Conservation (phyloP, 2,797 vertebrate genomes). For the Pangasius djambal region DNA sequence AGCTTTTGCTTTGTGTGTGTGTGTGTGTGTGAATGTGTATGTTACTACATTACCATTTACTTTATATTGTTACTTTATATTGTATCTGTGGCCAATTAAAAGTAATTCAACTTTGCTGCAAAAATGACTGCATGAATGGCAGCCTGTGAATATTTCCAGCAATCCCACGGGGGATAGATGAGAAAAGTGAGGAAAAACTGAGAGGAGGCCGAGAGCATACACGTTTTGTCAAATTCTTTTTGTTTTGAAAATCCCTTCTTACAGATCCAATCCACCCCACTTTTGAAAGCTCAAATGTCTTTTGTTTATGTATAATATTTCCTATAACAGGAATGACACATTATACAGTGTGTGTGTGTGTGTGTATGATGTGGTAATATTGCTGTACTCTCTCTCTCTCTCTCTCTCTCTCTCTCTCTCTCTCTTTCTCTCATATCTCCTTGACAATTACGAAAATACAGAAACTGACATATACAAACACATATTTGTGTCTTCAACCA, state of each 20-base stretch:
- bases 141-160: constrained; percentile 17
- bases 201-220: background rate
- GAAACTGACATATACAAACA: background rate
- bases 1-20: constrained; percentile 51
- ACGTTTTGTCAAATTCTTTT: constrained; percentile 9
- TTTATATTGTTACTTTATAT: background rate
- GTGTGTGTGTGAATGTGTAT: constrained; percentile 26
- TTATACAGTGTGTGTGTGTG: background rate
- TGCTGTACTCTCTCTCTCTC: background rate
- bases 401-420: background rate
- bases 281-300: constrained; percentile 4
- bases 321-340: background rate
- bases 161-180: background rate
- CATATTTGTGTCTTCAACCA: background rate
- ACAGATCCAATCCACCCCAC: background rate
- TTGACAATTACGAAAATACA: background rate
- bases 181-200: constrained; percentile 6
- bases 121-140: constrained; percentile 1
- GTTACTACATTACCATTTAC: background rate
- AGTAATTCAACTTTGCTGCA: background rate
- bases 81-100: constrained; percentile 18
- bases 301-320: constrained; percentile 14
- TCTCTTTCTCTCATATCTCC: background rate
- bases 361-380: background rate
- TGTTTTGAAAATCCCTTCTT: constrained; percentile 17